Conservation (phyloP, 2,113 vertebrate species). For the Nymphicus hollandicus region DNA sequence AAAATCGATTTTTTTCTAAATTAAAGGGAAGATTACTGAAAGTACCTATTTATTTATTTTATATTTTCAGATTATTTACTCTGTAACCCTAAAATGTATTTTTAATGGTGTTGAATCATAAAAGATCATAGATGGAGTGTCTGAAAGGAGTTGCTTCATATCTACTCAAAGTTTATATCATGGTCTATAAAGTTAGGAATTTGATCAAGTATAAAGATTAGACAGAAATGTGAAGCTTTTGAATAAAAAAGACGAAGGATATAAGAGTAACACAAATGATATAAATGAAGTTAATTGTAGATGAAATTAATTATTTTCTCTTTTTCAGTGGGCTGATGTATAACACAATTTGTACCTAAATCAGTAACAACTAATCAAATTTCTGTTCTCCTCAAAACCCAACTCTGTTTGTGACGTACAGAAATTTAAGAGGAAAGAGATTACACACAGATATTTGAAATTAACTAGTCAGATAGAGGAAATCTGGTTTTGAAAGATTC, state of each 20-base stretch:
- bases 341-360: fast-evolving
- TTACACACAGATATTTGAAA: neutral
- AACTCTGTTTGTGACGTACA: neutral
- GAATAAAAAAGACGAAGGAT: neutral
- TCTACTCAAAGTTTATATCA: neutral
- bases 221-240: neutral
- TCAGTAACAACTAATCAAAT: neutral
- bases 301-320: neutral
- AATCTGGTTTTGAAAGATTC: neutral
- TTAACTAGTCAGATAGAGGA: neutral
- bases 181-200: neutral
- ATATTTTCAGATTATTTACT: neutral
- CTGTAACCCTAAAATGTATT: neutral
- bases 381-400: neutral
- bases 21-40: neutral
- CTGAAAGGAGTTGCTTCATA: neutral
- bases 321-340: neutral
- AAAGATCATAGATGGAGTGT: neutral
- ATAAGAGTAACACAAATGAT: neutral
- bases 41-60: neutral
- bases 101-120: neutral
- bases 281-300: neutral
- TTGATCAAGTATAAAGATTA: neutral
- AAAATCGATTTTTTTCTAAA: neutral
- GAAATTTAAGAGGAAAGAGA: neutral